Evolutionary conservation across 2,113 vertebrate species (phyloP).

Genomic region (Thermophis baileyi): DNA sequence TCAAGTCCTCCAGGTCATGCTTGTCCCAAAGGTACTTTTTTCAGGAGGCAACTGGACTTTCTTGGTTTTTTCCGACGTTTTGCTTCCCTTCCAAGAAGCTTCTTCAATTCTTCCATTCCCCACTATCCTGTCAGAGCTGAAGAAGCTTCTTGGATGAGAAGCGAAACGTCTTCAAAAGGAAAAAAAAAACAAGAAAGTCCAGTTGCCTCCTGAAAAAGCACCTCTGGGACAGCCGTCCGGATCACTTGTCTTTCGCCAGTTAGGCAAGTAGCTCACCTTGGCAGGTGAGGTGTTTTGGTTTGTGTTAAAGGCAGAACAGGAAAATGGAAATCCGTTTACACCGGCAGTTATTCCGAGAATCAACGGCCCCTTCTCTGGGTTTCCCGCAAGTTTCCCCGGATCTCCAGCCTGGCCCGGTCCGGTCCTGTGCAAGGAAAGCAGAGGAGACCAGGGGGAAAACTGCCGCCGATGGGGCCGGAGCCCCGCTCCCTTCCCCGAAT

Average conservation of each 20-base stretch:
- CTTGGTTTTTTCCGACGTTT: too few species aligned
- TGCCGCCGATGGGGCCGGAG: background rate
- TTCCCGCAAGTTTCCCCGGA: background rate
- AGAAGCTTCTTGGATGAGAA: too few species aligned
- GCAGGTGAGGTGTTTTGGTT: background rate
- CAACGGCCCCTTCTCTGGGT: background rate
- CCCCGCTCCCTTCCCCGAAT: background rate
- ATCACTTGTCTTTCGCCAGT: background rate
- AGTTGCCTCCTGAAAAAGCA: too few species aligned
- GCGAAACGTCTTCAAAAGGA: too few species aligned
- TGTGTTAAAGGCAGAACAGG: background rate
- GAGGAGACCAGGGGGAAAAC: background rate
- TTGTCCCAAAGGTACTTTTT: too few species aligned
- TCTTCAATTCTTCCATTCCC: too few species aligned
- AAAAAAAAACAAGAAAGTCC: too few species aligned
- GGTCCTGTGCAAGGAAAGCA: background rate
- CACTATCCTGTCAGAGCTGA: too few species aligned
- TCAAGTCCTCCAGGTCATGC: fast-evolving
- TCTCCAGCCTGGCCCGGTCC: too few species aligned
- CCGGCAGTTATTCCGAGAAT: background rate
- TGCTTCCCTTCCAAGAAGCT: too few species aligned
- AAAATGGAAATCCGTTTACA: background rate
- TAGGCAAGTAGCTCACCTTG: background rate
- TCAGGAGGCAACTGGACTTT: too few species aligned
- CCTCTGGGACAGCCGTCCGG: too few species aligned